Conservation (phyloP, 2,888 invertebrate genomes). For the Scelioninae gen. 2 region DNA sequence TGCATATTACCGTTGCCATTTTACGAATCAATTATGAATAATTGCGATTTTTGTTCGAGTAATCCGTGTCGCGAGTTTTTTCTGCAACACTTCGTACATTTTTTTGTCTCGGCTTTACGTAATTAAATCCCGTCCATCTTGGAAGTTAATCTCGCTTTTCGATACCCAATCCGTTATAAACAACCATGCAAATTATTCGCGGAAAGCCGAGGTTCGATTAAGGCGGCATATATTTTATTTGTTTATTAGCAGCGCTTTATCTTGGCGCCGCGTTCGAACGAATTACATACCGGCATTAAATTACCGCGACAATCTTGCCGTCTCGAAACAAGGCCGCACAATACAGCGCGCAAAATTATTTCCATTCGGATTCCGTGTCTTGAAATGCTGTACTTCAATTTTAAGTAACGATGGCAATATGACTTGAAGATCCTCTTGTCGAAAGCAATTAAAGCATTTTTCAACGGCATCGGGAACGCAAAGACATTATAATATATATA, state of each 20-base stretch:
- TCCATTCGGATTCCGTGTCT: conserved; percentile 5
- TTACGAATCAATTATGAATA: too few relatives aligned
- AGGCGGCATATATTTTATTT: conserved; percentile 52
- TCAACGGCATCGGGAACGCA: too few relatives aligned
- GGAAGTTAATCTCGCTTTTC: conserved; percentile 31
- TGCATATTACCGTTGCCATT: too few relatives aligned
- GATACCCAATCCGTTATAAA: conserved; percentile 34
- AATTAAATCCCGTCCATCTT: conserved; percentile 25
- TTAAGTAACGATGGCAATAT: too few relatives aligned
- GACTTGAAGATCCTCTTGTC: too few relatives aligned
- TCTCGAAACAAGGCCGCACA: conserved; percentile 30
- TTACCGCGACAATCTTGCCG: conserved; percentile 49
- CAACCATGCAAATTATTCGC: conserved; percentile 44
- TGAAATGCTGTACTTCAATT: neutral
- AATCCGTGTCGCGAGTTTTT: too few relatives aligned
- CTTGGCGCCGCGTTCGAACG: conserved; percentile 60
- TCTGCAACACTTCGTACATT: too few relatives aligned
- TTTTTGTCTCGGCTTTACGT: conserved; percentile 3
- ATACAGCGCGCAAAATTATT: conserved; percentile 16
- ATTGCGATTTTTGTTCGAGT: too few relatives aligned
- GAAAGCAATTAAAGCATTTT: too few relatives aligned
- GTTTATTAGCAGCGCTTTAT: conserved; percentile 62
- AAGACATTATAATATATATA: too few relatives aligned
- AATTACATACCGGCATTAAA: conserved; percentile 47
- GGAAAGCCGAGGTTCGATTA: conserved; percentile 33